Conservation (phyloP, 1,140 invertebrate genomes). For the Drosophila suzukii region DNA sequence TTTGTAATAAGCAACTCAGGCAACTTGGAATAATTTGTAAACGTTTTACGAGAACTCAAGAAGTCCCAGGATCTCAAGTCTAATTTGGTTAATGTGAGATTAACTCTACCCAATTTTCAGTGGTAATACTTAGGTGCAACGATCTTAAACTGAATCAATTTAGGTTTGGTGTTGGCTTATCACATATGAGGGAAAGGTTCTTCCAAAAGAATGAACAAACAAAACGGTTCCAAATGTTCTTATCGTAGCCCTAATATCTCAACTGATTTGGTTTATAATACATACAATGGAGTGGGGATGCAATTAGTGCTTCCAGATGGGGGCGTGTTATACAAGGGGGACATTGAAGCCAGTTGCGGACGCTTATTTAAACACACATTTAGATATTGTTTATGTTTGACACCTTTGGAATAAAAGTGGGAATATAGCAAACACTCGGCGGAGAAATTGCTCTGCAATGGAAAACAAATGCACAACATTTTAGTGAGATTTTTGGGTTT, state of each 20-base stretch:
- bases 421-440: background rate
- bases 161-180: conserved; percentile 27
- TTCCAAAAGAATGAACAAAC: conserved; percentile 6
- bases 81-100: conserved; percentile 7
- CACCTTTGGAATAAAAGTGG: conserved; percentile 2
- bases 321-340: background rate
- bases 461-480: conserved; percentile 12
- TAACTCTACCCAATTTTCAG: conserved; percentile 11
- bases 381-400: background rate
- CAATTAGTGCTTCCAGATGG: background rate
- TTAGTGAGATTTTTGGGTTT: conserved; percentile 18
- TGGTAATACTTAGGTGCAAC: conserved; percentile 24
- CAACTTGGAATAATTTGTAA: conserved; percentile 11
- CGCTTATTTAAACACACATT: background rate
- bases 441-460: background rate
- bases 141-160: conserved; percentile 31
- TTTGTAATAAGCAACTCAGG: conserved; percentile 25
- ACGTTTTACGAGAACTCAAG: conserved; percentile 9
- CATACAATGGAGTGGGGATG: background rate
- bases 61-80: conserved; percentile 5
- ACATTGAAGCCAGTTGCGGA: background rate
- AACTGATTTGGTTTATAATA: background rate
- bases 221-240: background rate
- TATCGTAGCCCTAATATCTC: background rate
- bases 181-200: conserved; percentile 21